phyloP scores from a whole-genome alignment of 2,888 invertebrate genomes.

The Brachynemurus nebulosus region DNA sequence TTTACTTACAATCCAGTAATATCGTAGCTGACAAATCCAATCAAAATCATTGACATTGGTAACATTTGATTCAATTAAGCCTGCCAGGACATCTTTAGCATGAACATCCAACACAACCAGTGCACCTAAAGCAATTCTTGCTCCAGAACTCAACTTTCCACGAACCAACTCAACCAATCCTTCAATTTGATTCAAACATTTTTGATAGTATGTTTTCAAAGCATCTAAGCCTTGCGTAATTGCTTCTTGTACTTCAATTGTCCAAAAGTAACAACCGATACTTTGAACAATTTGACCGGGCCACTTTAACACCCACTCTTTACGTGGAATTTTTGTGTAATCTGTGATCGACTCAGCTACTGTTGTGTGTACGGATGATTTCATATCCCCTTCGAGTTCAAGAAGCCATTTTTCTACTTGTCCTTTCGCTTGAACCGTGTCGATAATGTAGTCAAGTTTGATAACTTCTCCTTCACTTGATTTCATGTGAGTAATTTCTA shows the following conservation, averaged over 20 bases:
- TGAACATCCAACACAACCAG: constrained; percentile 88
- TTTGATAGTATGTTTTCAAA: constrained; percentile 48
- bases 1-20: constrained; percentile 71
- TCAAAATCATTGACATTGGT: constrained; percentile 68
- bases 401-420: constrained; percentile 95
- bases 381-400: constrained; percentile 78
- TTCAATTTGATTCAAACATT: constrained; percentile 63
- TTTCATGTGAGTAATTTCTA: constrained; percentile 78
- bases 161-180: constrained; percentile 75
- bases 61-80: constrained; percentile 50
- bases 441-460: constrained; percentile 59
- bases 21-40: constrained; percentile 79
- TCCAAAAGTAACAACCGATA: constrained; percentile 81
- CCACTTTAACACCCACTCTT: constrained; percentile 80
- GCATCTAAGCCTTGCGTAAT: constrained; percentile 43
- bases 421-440: constrained; percentile 74
- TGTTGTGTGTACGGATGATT: constrained; percentile 66
- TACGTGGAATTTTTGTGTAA: constrained; percentile 50
- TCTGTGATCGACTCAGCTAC: constrained; percentile 56
- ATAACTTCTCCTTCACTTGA: constrained; percentile 81
- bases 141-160: constrained; percentile 69
- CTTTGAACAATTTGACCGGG: constrained; percentile 85
- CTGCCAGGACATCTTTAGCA: constrained; percentile 70
- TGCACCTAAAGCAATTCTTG: constrained; percentile 80
- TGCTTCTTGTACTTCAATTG: constrained; percentile 67